These are phyloP conservation scores for Ips nitidus DNA, from an alignment of 1,140 invertebrate species.

Conservation along the genomic window DNA sequence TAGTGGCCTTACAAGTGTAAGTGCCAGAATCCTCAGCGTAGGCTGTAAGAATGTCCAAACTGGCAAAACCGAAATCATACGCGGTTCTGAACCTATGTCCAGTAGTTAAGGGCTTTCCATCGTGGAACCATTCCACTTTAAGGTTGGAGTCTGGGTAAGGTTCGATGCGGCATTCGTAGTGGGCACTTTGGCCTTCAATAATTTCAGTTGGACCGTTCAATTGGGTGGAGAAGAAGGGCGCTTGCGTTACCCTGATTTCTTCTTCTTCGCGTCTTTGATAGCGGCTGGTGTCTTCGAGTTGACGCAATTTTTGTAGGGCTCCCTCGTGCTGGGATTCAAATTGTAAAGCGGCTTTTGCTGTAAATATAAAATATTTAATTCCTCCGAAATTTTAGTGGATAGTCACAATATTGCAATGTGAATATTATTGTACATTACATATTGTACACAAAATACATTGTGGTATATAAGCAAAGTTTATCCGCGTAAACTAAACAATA, in stretches of 20 bases:
- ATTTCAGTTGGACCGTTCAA: slow-evolving; percentile 80
- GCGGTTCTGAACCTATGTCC: slow-evolving; percentile 89
- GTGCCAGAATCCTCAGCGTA: slow-evolving; percentile 93
- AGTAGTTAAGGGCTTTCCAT: slow-evolving; percentile 87
- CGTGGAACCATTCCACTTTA: slow-evolving; percentile 92
- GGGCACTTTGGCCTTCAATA: slow-evolving; percentile 85
- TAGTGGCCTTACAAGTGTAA: slow-evolving; percentile 88
- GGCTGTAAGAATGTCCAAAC: slow-evolving; percentile 88
- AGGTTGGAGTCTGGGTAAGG: slow-evolving; percentile 93
- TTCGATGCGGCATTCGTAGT: slow-evolving; percentile 95
- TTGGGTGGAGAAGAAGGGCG: slow-evolving; percentile 83
- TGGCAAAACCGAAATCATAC: slow-evolving; percentile 94
- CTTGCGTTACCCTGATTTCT: slow-evolving; percentile 76
- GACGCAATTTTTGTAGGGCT: slow-evolving; percentile 82
- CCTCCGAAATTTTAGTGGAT: slow-evolving; percentile 10
- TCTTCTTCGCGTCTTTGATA: slow-evolving; percentile 81
- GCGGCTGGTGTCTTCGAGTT: slow-evolving; percentile 78
- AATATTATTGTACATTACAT: neutral
- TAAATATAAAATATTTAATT: slow-evolving; percentile 15
- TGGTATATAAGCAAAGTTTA: slow-evolving; percentile 12
- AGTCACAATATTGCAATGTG: neutral
- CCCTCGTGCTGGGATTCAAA: slow-evolving; percentile 89
- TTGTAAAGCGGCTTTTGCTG: slow-evolving; percentile 80
- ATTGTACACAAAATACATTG: neutral
- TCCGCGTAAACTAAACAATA: no score